These are phyloP conservation scores for Apodemus sylvaticus DNA, from an alignment of 2,113 vertebrate species.

Conservation along the genomic window DNA sequence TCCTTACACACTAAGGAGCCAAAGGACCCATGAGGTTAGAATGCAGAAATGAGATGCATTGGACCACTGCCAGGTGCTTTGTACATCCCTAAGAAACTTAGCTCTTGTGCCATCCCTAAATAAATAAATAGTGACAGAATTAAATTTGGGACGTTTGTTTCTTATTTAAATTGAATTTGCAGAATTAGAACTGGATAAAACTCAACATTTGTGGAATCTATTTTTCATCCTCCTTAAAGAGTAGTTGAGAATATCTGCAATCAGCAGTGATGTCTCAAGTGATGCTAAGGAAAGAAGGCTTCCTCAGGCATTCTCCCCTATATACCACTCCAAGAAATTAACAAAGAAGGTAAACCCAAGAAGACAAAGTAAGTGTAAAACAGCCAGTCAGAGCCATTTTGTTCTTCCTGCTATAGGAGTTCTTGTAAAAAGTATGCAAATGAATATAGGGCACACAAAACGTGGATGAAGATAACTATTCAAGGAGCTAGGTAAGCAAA, in stretches of 20 bases:
- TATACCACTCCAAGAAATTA: neutral
- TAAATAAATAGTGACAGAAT: neutral
- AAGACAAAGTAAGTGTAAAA: neutral
- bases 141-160: constrained; percentile 8
- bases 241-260: neutral
- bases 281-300: neutral
- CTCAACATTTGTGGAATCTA: constrained; percentile 13
- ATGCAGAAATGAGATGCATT: neutral
- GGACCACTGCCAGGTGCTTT: neutral
- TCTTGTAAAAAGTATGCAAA: constrained; percentile 1
- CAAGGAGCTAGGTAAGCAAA: neutral
- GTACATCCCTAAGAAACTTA: neutral
- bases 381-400: neutral
- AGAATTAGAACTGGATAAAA: constrained; percentile 24
- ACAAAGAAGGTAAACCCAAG: neutral
- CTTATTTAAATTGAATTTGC: constrained; percentile 48
- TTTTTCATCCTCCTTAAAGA: neutral
- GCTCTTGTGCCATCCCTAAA: neutral
- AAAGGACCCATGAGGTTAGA: neutral
- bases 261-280: neutral
- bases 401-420: neutral
- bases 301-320: neutral
- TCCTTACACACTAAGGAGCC: neutral
- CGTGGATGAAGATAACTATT: neutral
- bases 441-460: neutral